Percentiles rank a stretch among this genome's conserved stretches.
phyloP scores from a whole-genome alignment of 2,888 invertebrate species.

The Andricus curvator region DNA sequence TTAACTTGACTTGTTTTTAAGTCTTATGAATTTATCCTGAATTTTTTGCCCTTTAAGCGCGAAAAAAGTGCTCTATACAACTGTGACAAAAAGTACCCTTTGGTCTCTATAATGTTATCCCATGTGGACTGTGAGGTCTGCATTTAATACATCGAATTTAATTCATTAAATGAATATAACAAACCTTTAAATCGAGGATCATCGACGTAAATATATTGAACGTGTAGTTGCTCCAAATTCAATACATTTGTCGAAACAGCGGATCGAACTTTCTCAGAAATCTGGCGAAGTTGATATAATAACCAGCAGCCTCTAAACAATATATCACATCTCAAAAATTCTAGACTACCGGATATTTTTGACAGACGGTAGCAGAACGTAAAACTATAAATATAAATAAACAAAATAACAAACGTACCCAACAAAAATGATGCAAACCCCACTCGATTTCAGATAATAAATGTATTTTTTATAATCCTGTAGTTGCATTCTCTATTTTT shows the following conservation, averaged over 20 bases:
- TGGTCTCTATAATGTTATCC: too few species aligned
- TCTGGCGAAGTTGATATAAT: constrained; percentile 70
- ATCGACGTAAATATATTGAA: constrained; percentile 81
- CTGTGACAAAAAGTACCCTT: too few species aligned
- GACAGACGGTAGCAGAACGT: neutral
- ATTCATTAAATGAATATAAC: constrained; percentile 4
- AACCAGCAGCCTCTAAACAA: constrained; percentile 70
- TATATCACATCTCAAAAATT: constrained; percentile 16
- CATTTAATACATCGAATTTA: too few species aligned
- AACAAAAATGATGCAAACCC: constrained; percentile 66
- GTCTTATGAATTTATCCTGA: too few species aligned
- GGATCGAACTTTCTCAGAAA: constrained; percentile 73
- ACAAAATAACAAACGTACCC: constrained; percentile 65
- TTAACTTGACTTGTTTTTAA: too few species aligned
- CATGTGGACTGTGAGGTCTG: too few species aligned
- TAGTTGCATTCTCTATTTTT: constrained; percentile 5
- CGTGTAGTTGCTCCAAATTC: constrained; percentile 74
- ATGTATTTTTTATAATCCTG: constrained; percentile 56
- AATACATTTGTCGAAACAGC: constrained; percentile 76
- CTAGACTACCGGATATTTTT: neutral
- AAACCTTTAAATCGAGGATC: constrained; percentile 77
- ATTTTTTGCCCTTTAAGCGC: too few species aligned
- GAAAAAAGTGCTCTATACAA: too few species aligned
- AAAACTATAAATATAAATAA: constrained; percentile 22
- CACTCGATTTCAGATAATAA: constrained; percentile 69